Conservation (phyloP, 2,797 vertebrate genomes). For the Gallirallus australis region DNA sequence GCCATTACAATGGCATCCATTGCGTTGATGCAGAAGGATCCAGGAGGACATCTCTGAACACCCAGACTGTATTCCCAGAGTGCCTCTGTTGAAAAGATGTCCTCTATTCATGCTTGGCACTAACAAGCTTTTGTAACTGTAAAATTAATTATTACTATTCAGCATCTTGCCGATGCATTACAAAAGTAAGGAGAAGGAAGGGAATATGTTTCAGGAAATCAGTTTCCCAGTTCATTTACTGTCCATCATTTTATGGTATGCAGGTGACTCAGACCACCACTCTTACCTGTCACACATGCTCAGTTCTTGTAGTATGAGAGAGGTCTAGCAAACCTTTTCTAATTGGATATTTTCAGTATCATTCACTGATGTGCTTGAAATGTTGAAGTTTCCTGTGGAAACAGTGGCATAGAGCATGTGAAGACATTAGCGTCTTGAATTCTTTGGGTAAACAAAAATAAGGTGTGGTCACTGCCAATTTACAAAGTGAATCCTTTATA, state of each 20-base stretch:
- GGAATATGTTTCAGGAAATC: neutral
- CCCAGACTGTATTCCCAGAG: neutral
- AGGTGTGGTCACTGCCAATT: neutral
- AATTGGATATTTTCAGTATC: neutral
- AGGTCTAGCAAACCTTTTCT: neutral
- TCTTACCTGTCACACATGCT: neutral
- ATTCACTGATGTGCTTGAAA: neutral
- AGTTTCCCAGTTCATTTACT: neutral
- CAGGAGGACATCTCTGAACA: neutral
- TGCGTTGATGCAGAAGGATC: neutral
- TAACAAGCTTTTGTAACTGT: neutral
- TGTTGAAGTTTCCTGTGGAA: neutral
- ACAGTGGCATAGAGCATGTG: neutral
- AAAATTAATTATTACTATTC: neutral
- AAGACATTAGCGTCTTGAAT: neutral
- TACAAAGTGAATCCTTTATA: neutral
- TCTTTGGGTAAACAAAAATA: neutral
- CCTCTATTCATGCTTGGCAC: neutral
- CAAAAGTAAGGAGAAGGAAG: neutral
- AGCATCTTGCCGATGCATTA: neutral
- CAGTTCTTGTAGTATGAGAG: neutral
- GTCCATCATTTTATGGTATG: neutral
- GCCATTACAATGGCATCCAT: neutral
- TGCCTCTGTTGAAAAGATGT: neutral
- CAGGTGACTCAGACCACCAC: neutral